Conservation (phyloP, 2,888 invertebrate species). For the Eupithecia subfuscata region DNA sequence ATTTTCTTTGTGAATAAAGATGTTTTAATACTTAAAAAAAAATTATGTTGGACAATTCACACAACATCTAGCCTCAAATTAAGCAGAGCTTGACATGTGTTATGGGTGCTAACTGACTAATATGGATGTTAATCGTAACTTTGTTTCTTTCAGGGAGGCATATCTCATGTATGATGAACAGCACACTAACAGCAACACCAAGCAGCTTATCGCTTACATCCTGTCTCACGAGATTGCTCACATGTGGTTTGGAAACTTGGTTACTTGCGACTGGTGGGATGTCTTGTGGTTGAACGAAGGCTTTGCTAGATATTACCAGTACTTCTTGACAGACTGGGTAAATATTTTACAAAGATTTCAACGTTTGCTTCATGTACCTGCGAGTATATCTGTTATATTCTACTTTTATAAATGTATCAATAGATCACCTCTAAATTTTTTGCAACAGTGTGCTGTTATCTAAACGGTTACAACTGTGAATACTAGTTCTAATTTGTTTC, state of each 20-base stretch:
- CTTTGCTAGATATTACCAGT: constrained; percentile 90
- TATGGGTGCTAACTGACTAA: neutral
- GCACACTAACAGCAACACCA: constrained; percentile 70
- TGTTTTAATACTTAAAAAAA: no score
- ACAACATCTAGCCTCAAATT: neutral
- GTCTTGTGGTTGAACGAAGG: constrained; percentile 87
- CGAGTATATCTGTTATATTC: neutral
- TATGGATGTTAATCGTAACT: neutral
- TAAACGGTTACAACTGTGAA: neutral
- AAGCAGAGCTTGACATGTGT: neutral
- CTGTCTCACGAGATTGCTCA: constrained; percentile 89
- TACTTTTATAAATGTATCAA: neutral
- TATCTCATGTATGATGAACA: constrained; percentile 72
- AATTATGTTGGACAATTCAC: no score
- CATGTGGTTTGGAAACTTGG: constrained; percentile 89
- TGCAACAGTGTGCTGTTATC: no score
- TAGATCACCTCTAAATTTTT: neutral
- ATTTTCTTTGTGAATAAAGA: no score
- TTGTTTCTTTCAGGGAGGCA: constrained; percentile 64
- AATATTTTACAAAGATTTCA: neutral
- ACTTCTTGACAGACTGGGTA: constrained; percentile 85
- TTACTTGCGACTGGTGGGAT: constrained; percentile 87
- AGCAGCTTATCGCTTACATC: constrained; percentile 83
- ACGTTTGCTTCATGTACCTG: neutral
- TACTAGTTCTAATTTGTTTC: no score